Conservation (phyloP, 2,797 vertebrate genomes). For the Acanthurus tractus region DNA sequence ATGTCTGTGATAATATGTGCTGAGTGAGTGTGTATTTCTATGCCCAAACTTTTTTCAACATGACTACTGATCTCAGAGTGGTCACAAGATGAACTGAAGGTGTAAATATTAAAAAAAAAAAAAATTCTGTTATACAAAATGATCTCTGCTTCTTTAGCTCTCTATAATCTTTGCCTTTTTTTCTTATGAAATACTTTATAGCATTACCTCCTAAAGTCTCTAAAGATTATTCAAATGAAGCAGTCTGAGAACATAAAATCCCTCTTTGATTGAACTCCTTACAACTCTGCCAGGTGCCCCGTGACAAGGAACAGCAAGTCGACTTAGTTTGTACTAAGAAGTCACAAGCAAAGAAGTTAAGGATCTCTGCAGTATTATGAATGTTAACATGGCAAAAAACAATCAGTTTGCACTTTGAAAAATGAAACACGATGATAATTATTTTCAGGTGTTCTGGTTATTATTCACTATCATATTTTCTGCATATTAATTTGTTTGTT, state of each 20-base stretch:
- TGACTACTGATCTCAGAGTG: not conserved
- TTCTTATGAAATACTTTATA: not conserved
- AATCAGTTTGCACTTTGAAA: no score
- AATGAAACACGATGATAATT: no score
- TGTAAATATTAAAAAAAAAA: not conserved
- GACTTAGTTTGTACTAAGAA: not conserved
- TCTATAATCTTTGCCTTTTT: not conserved
- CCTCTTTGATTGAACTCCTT: not conserved
- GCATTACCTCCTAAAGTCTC: not conserved
- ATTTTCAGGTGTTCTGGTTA: not conserved
- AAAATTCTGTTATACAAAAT: not conserved
- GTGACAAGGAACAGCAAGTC: not conserved
- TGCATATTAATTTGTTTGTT: not conserved
- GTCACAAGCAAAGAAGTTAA: not conserved
- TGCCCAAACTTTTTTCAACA: not conserved
- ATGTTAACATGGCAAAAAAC: no score
- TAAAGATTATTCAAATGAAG: not conserved
- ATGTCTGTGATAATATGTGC: not conserved
- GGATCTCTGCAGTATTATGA: not conserved
- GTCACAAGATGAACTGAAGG: constrained; percentile 6
- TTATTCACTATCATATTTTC: not conserved
- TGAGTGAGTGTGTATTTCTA: constrained; percentile 4
- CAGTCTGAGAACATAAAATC: not conserved
- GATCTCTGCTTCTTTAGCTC: not conserved
- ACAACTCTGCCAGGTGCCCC: not conserved